Percentiles rank a stretch among this genome's conserved stretches.
Conservation (phyloP, 2,888 invertebrate species). For the Nasonovia ribisnigri region DNA sequence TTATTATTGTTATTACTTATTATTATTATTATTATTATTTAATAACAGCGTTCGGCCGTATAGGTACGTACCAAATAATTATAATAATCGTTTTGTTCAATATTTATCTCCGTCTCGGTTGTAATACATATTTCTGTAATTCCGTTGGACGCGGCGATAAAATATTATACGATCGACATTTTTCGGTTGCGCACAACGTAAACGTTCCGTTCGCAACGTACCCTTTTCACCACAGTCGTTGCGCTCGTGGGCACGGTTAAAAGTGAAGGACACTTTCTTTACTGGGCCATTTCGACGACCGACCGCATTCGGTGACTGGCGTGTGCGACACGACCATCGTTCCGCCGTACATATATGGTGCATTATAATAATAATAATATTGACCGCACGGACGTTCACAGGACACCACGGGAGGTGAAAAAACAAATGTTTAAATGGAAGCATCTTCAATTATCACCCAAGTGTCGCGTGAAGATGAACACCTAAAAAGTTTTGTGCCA, state of each 20-base stretch:
- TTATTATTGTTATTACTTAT: not conserved
- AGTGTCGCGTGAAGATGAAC: conserved; percentile 97
- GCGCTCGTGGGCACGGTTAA: not conserved
- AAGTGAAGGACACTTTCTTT: conserved; percentile 51
- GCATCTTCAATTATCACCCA: conserved; percentile 99
- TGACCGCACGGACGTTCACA: conserved; percentile 27
- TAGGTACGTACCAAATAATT: not conserved
- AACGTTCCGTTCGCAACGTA: not conserved
- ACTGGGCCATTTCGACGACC: not conserved
- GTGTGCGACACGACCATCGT: not conserved
- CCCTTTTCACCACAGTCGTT: conserved; percentile 22
- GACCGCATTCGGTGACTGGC: not conserved
- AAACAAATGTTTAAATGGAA: conserved; percentile 89
- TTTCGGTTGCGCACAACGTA: not conserved
- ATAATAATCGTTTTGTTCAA: not conserved
- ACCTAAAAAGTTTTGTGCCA: conserved; percentile 90
- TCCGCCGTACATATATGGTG: conserved; percentile 33
- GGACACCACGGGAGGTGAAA: not conserved
- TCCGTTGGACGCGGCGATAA: not conserved
- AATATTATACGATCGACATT: not conserved
- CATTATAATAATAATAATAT: not conserved
- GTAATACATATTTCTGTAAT: not conserved
- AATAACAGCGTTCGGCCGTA: not conserved
- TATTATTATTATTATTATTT: not conserved
- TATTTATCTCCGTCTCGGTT: not conserved